Base-by-base conservation (phyloP, 2,113 vertebrate species). In the Oceanites oceanicus region DNA sequence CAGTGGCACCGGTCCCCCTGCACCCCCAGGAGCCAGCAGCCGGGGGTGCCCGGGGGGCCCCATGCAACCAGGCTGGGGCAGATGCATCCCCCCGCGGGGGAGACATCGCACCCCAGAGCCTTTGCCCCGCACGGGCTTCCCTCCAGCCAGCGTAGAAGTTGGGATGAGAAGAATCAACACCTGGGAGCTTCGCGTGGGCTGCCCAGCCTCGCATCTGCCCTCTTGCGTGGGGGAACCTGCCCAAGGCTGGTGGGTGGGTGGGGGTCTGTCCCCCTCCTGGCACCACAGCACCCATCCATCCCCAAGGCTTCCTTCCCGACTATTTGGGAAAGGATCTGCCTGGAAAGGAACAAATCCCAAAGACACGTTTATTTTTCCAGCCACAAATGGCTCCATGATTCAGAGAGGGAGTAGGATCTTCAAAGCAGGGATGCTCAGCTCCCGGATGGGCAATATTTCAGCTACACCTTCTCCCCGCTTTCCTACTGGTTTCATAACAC, bases 401-500 rank as follows among this genome's bases (percentile, higher is more conserved):
- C 72, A 50, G 87, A 12, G 27, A 8, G 15, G 56, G 63, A 84
- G 53, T 44, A 8, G 44, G 27, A 79, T 50, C 86, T 27, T n/a
- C 68, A 26, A 45, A 50, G 75, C 59, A 15, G 55, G 76, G 82
- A 77, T 73, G 94, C 95, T 70, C 72, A 17, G 74, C 81, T 94
- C 81, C 68, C 8, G 10, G 27, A 34, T 62, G 21, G 11, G 11
- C 78, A 26, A 8, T 26, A 27, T 84, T 73, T 45, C 68, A 62
- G 59, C 65, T 85, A 63, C 92, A 84, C 47, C 68, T 89, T 92
- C 86, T 88, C 67, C 83, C 71, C 44, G 42, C 45, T 73, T 40
- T 32, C 86, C 53, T 29, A 0, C 27, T 19, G 68, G 59, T 97
- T 97, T 96, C 88, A 3, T 95, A 97, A 96, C 76, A 15, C 74